phyloP scores from a whole-genome alignment of 1,140 invertebrate genomes.

The Habropoda laboriosa region DNA sequence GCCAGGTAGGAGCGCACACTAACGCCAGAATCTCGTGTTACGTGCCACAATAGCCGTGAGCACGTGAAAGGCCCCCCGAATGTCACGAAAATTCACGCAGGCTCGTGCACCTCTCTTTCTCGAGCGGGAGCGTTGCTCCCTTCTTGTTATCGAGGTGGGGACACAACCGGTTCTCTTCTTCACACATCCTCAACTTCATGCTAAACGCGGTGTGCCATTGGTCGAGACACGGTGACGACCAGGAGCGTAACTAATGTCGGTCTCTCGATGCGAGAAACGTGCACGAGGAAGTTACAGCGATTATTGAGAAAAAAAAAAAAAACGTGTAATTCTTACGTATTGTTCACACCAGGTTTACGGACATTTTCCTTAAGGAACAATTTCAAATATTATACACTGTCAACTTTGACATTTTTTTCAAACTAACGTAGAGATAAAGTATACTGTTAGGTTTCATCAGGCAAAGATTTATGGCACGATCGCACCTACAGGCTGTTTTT shows the following conservation, averaged over 20 bases:
- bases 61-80: conserved; percentile 42
- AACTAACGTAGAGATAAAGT: too few relatives aligned
- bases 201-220: conserved; percentile 23
- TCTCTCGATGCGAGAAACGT: not conserved
- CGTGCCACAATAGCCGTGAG: conserved; percentile 16
- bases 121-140: conserved; percentile 35
- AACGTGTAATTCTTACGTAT: too few relatives aligned
- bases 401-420: too few relatives aligned
- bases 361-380: too few relatives aligned
- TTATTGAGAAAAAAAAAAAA: not conserved
- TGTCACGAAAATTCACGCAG: conserved; percentile 44
- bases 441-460: too few relatives aligned
- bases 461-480: too few relatives aligned
- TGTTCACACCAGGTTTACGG: too few relatives aligned
- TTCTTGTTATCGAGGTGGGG: conserved; percentile 17
- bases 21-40: conserved; percentile 26
- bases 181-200: not conserved
- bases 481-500: too few relatives aligned
- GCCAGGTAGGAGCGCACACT: conserved; percentile 3
- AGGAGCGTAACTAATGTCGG: conserved; percentile 24
- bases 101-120: conserved; percentile 28
- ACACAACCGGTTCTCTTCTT: conserved; percentile 44
- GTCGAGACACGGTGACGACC: not conserved
- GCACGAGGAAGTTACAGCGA: not conserved
- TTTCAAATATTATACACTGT: too few relatives aligned